These are phyloP conservation scores for Brachionus koreanus DNA, from an alignment of 1,140 invertebrate species.

Conservation along the genomic window DNA sequence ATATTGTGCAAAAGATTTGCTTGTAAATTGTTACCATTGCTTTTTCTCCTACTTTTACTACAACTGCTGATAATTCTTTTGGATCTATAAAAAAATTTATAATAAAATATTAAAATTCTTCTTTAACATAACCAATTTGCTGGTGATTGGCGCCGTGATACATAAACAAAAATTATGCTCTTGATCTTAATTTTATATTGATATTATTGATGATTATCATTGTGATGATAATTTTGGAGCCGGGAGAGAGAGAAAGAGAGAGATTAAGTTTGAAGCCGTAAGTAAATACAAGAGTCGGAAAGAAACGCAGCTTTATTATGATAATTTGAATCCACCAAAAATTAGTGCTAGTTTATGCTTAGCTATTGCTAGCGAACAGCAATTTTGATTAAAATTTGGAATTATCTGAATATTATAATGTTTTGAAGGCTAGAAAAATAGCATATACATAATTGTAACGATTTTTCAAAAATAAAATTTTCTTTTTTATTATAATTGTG, in stretches of 20 bases:
- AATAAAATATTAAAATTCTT: slow-evolving; percentile 32
- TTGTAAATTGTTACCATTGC: slow-evolving; percentile 15
- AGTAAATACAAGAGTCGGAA: background rate
- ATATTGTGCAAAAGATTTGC: slow-evolving; percentile 21
- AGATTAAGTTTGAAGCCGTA: background rate
- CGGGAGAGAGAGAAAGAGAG: background rate
- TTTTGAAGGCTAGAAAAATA: background rate
- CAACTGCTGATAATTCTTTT: background rate
- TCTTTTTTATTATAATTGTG: background rate
- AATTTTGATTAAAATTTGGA: slow-evolving; percentile 32
- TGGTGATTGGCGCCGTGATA: background rate
- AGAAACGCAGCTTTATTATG: background rate
- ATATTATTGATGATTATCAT: slow-evolving; percentile 33
- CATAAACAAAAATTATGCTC: slow-evolving; percentile 22
- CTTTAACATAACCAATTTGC: background rate
- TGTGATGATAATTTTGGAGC: background rate
- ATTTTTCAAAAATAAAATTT: slow-evolving; percentile 4
- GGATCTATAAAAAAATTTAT: background rate
- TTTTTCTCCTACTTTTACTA: slow-evolving; percentile 8
- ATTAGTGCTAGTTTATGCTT: background rate
- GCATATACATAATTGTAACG: slow-evolving; percentile 36
- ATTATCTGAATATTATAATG: slow-evolving; percentile 35
- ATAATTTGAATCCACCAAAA: slow-evolving; percentile 3
- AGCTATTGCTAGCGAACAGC: background rate
- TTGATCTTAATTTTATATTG: background rate